Evolutionary conservation across 2,797 vertebrate genomes (phyloP).

Genomic region (Falco rusticolus): DNA sequence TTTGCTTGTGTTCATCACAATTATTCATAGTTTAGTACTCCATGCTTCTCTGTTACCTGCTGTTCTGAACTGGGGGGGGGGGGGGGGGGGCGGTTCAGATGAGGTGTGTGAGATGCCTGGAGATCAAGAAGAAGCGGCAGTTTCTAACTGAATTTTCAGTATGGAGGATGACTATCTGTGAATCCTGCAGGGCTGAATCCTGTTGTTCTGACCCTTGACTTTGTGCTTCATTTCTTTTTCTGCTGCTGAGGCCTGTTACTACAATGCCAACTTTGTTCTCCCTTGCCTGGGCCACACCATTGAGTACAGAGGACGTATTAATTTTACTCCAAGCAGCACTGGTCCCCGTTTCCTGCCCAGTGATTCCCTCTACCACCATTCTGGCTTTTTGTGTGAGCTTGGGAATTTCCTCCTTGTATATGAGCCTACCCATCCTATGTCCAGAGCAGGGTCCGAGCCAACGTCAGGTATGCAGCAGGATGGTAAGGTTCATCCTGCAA

Average conservation of each 20-base stretch:
- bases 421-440: neutral
- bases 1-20: neutral
- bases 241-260: neutral
- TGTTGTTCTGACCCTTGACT: conserved; percentile 12
- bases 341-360: neutral
- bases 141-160: neutral
- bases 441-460: neutral
- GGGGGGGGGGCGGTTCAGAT: neutral
- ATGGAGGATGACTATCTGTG: neutral
- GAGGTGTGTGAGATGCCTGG: neutral
- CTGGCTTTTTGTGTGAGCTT: neutral
- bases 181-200: neutral
- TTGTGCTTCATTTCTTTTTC: neutral
- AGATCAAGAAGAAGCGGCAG: neutral
- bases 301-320: neutral
- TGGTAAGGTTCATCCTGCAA: neutral
- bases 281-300: neutral
- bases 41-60: neutral
- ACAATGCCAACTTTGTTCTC: conserved; percentile 36
- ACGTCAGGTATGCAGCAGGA: neutral
- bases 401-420: neutral
- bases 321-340: neutral
- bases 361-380: neutral
- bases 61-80: neutral
- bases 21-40: neutral